These are phyloP conservation scores for Rhinolophus ferrumequinum DNA, from an alignment of 2,113 vertebrate genomes.

Conservation along the genomic window DNA sequence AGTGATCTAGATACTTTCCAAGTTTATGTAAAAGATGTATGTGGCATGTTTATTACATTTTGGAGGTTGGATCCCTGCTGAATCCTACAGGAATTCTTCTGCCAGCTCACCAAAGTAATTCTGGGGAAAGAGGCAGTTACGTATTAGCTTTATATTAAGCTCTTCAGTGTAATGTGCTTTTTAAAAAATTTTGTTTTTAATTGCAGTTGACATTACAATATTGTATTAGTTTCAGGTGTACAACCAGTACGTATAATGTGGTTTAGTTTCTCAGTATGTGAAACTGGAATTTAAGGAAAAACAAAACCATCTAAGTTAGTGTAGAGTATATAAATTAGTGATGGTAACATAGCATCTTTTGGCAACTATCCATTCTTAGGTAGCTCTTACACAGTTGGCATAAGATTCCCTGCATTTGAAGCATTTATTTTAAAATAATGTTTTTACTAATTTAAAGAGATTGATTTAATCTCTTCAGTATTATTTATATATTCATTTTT, in stretches of 20 bases:
- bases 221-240: not conserved
- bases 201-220: not conserved
- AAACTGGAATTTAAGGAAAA: constrained; percentile 22
- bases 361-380: not conserved
- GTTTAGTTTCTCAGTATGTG: not conserved
- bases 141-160: not conserved
- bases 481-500: not conserved
- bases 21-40: not conserved
- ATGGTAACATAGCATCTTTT: not conserved
- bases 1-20: not conserved
- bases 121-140: not conserved
- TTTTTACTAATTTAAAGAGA: not conserved
- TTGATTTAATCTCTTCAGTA: not conserved
- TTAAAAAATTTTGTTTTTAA: not conserved
- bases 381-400: not conserved
- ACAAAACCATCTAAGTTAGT: not conserved
- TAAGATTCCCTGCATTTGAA: not conserved
- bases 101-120: not conserved
- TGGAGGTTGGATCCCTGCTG: not conserved
- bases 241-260: not conserved
- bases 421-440: not conserved
- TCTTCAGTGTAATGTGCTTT: not conserved
- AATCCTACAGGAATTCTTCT: not conserved
- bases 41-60: not conserved
- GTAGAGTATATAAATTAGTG: not conserved